phyloP scores from a whole-genome alignment of 2,797 vertebrate genomes.

The Rhodeus uyekii region DNA sequence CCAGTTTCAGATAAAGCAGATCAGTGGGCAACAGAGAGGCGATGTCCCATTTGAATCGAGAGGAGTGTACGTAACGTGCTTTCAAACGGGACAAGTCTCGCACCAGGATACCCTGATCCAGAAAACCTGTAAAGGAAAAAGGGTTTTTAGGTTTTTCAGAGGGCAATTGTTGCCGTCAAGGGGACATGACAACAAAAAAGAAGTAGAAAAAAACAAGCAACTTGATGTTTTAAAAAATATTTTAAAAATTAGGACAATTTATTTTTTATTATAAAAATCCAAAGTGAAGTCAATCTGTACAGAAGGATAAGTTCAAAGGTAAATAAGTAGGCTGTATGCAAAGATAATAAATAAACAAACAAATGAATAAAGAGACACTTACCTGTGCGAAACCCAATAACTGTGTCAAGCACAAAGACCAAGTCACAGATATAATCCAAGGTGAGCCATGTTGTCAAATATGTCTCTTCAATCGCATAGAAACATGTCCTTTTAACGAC shows the following conservation, averaged over 20 bases:
- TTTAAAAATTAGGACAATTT: too few species aligned
- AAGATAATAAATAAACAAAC: not conserved
- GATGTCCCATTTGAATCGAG: conserved; percentile 79
- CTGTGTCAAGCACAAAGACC: conserved; percentile 82
- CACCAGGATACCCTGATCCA: conserved; percentile 89
- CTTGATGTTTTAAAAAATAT: not conserved
- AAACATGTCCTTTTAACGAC: conserved; percentile 81
- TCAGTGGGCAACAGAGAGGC: conserved; percentile 84
- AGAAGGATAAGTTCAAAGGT: not conserved
- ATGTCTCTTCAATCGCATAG: conserved; percentile 74
- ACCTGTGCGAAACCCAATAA: conserved; percentile 84
- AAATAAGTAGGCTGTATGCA: not conserved
- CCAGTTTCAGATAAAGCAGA: conserved; percentile 78
- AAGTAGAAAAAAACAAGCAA: not conserved
- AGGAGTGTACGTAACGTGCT: conserved; percentile 76
- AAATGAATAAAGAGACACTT: conserved; percentile 16
- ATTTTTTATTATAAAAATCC: not conserved
- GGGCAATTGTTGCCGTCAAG: not conserved
- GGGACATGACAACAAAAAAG: not conserved
- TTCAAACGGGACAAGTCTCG: conserved; percentile 70
- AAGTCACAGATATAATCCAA: conserved; percentile 86
- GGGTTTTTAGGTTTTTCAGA: not conserved
- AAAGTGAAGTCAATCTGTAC: not conserved
- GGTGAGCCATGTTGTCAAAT: conserved; percentile 79
- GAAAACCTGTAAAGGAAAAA: conserved; percentile 75